phyloP scores from a whole-genome alignment of 1,140 invertebrate genomes.

The Sycophila sp. region DNA sequence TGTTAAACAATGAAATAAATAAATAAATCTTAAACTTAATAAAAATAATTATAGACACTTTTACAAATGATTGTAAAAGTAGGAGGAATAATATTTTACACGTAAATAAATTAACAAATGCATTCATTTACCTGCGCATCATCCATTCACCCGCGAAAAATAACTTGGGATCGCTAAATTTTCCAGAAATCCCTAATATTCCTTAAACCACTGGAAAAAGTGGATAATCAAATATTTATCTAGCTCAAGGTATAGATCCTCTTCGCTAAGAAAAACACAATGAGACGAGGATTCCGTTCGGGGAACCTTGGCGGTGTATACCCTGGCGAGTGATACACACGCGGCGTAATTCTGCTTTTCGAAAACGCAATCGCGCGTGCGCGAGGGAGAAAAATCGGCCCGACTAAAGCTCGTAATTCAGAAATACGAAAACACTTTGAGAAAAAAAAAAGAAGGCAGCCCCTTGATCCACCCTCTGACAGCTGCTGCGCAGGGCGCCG shows the following conservation, averaged over 20 bases:
- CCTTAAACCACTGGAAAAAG: not conserved
- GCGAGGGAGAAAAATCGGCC: no score
- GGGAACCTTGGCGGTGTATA: no score
- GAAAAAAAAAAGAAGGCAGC: slow-evolving; percentile 46
- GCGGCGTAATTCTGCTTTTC: not conserved
- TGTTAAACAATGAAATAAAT: no score
- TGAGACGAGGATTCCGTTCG: not conserved
- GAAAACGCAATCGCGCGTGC: slow-evolving; percentile 22
- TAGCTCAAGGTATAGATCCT: not conserved
- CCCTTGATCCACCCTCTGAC: slow-evolving; percentile 42
- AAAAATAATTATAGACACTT: no score
- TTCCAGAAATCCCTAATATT: not conserved
- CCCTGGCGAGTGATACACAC: slow-evolving; percentile 1
- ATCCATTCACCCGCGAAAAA: no score
- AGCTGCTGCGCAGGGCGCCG: slow-evolving; percentile 33
- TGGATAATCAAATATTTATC: slow-evolving; percentile 19
- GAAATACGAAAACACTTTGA: slow-evolving; percentile 56
- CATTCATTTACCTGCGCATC: no score
- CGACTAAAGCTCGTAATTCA: slow-evolving; percentile 51
- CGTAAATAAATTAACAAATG: no score
- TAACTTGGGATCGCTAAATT: no score
- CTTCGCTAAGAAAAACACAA: not conserved
- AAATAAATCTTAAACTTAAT: no score
- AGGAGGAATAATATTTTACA: no score
- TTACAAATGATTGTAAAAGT: no score